These are phyloP conservation scores for Diaprepes abbreviatus DNA, from an alignment of 2,888 invertebrate species.

Conservation along the genomic window DNA sequence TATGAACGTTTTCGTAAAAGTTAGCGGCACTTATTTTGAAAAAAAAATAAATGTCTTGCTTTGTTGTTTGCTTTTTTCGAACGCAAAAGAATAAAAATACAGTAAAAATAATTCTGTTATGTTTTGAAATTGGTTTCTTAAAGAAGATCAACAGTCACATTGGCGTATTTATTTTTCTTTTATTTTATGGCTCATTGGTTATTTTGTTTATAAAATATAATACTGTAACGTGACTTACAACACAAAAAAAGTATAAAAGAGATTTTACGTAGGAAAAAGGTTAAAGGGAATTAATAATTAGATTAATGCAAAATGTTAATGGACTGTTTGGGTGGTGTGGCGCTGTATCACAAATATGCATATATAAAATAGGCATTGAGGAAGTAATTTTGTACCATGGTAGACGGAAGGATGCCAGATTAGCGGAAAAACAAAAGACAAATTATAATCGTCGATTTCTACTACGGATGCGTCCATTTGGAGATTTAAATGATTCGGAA, in stretches of 20 bases:
- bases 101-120: neutral
- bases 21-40: neutral
- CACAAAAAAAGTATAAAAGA: neutral
- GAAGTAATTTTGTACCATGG: no score
- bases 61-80: conserved; percentile 4
- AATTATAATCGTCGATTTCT: no score
- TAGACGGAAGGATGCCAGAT: no score
- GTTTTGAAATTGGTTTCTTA: neutral
- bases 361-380: no score
- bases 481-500: no score
- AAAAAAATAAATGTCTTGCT: neutral
- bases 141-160: neutral
- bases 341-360: no score
- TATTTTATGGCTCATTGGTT: conserved; percentile 1
- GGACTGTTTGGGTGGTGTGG: no score
- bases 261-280: no score
- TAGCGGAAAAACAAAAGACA: no score
- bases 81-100: neutral
- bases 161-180: neutral
- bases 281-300: no score
- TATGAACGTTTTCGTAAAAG: conserved; percentile 23
- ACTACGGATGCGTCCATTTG: no score
- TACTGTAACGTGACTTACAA: neutral
- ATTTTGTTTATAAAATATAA: neutral
- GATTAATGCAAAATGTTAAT: no score